A percentile compares a stretch with the other conserved stretches of the same genome.
phyloP scores from a whole-genome alignment of 2,888 invertebrate species.

The Monopis laevigella region DNA sequence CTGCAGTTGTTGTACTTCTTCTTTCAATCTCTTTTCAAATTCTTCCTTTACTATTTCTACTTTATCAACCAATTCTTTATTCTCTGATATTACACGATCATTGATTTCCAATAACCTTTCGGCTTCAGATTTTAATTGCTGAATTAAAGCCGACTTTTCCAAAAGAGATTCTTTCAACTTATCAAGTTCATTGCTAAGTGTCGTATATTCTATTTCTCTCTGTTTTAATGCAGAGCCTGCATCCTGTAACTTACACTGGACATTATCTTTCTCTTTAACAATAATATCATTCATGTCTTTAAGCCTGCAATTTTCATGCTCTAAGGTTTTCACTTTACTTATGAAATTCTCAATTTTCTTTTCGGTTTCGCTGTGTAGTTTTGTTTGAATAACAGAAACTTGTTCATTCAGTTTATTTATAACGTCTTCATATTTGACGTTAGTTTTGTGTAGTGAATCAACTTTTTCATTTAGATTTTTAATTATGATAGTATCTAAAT shows the following conservation, averaged over 20 bases:
- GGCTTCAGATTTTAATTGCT: conserved; percentile 38
- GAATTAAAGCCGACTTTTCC: conserved; percentile 34
- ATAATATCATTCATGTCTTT: conserved; percentile 36
- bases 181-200: conserved; percentile 40
- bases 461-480: too few relatives aligned
- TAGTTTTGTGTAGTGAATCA: too few relatives aligned
- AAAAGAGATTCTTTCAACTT: conserved; percentile 39
- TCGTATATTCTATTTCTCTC: conserved; percentile 39
- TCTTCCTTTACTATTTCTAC: conserved; percentile 32
- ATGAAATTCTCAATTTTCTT: conserved; percentile 26
- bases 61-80: conserved; percentile 23
- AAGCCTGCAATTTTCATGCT: conserved; percentile 30
- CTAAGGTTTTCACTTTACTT: conserved; percentile 25
- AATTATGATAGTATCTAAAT: too few relatives aligned
- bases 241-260: conserved; percentile 36
- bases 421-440: too few relatives aligned
- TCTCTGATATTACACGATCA: too few relatives aligned
- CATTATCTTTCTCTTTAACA: conserved; percentile 35
- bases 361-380: too few relatives aligned
- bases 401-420: too few relatives aligned
- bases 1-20: conserved; percentile 27
- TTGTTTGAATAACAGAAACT: too few relatives aligned
- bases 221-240: conserved; percentile 36
- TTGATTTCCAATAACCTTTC: conserved; percentile 36
- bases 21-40: conserved; percentile 3